phyloP scores from a whole-genome alignment of 2,888 invertebrate genomes.

The Aleiodes leptofemur region DNA sequence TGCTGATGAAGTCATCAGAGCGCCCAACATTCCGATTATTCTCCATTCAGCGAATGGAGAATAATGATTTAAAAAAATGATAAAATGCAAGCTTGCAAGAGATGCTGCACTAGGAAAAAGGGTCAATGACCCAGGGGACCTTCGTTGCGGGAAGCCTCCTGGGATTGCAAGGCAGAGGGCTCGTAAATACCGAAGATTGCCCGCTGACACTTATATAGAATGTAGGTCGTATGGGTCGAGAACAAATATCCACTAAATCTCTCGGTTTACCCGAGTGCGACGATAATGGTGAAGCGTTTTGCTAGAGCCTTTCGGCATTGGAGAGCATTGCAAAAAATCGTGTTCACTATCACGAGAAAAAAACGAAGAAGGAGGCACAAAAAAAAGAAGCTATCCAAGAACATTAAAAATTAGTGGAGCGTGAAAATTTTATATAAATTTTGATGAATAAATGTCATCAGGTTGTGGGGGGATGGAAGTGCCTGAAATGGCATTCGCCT shows the following conservation, averaged over 20 bases:
- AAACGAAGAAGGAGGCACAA: neutral
- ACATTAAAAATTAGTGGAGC: conserved; percentile 16
- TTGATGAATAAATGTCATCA: conserved; percentile 39
- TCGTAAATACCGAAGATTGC: conserved; percentile 54
- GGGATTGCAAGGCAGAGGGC: conserved; percentile 49
- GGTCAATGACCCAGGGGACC: conserved; percentile 41
- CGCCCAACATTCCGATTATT: conserved; percentile 63
- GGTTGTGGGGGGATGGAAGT: conserved; percentile 20
- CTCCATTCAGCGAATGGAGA: conserved; percentile 55
- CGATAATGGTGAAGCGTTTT: conserved; percentile 45
- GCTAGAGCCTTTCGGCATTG: conserved; percentile 5
- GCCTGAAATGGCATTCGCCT: neutral
- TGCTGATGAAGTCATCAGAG: conserved; percentile 56
- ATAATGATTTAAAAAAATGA: conserved; percentile 1
- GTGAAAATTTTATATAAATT: conserved; percentile 36
- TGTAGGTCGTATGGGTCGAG: conserved; percentile 52
- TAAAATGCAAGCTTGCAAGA: conserved; percentile 13
- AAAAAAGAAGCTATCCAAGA: conserved; percentile 18
- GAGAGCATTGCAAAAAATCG: neutral
- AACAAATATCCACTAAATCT: conserved; percentile 56
- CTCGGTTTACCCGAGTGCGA: conserved; percentile 45
- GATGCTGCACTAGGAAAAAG: conserved; percentile 23
- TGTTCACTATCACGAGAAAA: conserved; percentile 17
- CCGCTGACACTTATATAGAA: conserved; percentile 52
- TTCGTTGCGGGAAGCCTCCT: conserved; percentile 43